Base-by-base conservation (phyloP, 2,888 invertebrate species). In the Ophonus ardosiacus region DNA sequence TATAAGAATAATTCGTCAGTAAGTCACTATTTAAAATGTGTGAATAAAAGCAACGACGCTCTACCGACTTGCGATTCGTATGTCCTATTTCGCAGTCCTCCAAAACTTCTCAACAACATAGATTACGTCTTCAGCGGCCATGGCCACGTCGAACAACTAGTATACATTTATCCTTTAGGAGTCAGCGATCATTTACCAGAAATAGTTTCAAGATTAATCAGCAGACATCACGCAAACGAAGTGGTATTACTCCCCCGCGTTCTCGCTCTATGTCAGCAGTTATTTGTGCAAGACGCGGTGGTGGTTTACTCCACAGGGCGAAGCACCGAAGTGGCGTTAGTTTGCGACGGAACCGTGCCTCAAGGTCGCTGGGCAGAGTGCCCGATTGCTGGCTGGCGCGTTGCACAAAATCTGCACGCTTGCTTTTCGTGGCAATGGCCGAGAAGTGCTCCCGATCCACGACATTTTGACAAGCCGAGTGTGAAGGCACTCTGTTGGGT, bases 121-220 rank as follows among this genome's bases (percentile, higher is more conserved):
- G 61, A 78, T 7, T n/a, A 6, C 0, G 68, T 38, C 0, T 38
- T 68, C 31, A 43, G 43, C 17, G 38, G 38, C 4, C 43, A 74
- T 10, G 15, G 43, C 0, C 83, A 71, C 59, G 10, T 74, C 0
- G 7, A 21, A 24, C 21, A 59, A 7, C 24, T 84, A 5, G n/a
- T 84, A 4, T 84, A 78, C 43, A 24, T 71, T 21, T 84, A 84
- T 40, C 84, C 84, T 7, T 21, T 84, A 56, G 84, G 84, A 13
- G 51, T 84, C 15, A 78, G 61, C 10, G 17, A 15, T 1, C 18
- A 43, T 0, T 15, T 74, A 15, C n/a, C 43, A 17, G 8, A 17
- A 13, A 43, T 83, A 18, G 13, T 13, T 17, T n/a, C 24, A 15
- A 17, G 18, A 2, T 63, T 78, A 8, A 10, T 78, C 0, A 68